These are phyloP conservation scores for Tokudaia tokunoshimensis DNA, from an alignment of 2,797 vertebrate species.

Conservation along the genomic window DNA sequence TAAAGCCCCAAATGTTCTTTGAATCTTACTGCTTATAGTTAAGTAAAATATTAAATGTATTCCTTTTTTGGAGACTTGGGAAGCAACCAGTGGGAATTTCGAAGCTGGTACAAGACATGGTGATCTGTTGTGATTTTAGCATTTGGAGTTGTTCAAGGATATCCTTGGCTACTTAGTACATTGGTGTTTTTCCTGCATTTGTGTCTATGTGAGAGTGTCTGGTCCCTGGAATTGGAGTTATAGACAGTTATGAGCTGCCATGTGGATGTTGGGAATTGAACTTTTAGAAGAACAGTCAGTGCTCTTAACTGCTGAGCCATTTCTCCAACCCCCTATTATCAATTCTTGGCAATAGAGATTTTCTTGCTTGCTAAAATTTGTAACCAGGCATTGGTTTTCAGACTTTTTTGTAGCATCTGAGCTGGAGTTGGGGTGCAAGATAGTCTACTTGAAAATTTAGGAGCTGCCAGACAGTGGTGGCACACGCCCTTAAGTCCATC, in stretches of 20 bases:
- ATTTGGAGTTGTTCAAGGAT: background rate
- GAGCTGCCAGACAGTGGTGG: background rate
- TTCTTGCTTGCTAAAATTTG: background rate
- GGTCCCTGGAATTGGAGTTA: background rate
- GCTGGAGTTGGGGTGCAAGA: background rate
- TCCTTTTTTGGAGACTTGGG: background rate
- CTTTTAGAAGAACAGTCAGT: background rate
- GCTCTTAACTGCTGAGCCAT: background rate
- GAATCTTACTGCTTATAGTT: slow-evolving; percentile 86
- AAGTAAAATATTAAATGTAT: slow-evolving; percentile 84
- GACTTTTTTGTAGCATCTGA: background rate
- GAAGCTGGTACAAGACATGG: background rate
- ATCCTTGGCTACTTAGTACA: background rate
- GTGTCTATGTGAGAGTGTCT: background rate
- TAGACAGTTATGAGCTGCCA: background rate
- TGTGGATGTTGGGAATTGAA: background rate
- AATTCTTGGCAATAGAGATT: background rate
- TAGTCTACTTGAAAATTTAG: background rate
- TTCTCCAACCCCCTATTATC: background rate
- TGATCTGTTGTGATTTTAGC: background rate
- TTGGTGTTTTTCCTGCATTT: background rate
- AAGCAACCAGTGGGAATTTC: background rate
- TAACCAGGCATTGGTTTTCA: background rate
- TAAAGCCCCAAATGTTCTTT: slow-evolving; percentile 84
- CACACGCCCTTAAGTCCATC: background rate